phyloP scores from a whole-genome alignment of 2,797 vertebrate species.

The Potorous gilbertii region DNA sequence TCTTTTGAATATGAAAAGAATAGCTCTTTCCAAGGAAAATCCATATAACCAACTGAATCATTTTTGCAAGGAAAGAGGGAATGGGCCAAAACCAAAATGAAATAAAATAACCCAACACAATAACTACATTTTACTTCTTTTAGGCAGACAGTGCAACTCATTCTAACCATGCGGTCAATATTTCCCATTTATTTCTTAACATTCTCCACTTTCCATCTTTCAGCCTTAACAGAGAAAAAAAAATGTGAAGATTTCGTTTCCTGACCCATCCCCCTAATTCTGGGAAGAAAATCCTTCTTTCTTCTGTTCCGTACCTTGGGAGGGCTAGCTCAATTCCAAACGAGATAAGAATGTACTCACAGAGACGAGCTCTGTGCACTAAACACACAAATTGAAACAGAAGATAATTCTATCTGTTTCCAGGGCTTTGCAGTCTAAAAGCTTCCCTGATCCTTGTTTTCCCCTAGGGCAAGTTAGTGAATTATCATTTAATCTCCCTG shows the following conservation, averaged over 20 bases:
- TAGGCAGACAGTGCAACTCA: not conserved
- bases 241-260: not conserved
- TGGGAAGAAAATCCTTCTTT: constrained; percentile 27
- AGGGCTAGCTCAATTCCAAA: not conserved
- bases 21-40: constrained; percentile 38
- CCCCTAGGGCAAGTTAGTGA: constrained; percentile 10
- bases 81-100: constrained; percentile 45
- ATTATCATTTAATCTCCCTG: constrained; percentile 31
- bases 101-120: constrained; percentile 14
- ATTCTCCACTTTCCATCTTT: not conserved
- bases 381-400: not conserved
- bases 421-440: not conserved
- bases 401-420: not conserved
- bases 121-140: constrained; percentile 15
- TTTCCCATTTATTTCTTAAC: not conserved
- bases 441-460: constrained; percentile 24
- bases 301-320: not conserved
- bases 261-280: not conserved
- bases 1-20: constrained; percentile 36
- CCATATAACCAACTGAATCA: not conserved
- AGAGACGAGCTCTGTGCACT: not conserved
- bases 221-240: constrained; percentile 2
- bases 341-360: constrained; percentile 13
- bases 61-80: constrained; percentile 10
- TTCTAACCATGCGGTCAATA: not conserved